phyloP scores from a whole-genome alignment of 2,113 vertebrate species.

The Leptodactylus fuscus region DNA sequence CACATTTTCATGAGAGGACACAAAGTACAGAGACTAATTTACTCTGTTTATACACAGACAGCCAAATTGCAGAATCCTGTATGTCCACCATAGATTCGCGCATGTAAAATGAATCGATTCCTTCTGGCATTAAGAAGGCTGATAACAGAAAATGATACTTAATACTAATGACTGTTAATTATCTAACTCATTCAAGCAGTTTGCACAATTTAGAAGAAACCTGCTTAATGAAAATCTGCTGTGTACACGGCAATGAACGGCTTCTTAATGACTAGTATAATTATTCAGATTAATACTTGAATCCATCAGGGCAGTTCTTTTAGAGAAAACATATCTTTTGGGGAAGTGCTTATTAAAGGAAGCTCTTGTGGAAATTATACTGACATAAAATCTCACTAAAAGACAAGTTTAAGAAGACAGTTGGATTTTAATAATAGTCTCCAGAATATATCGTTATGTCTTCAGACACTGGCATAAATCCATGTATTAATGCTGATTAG shows the following conservation, averaged over 20 bases:
- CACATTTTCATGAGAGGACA: neutral
- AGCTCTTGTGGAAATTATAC: neutral
- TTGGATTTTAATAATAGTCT: neutral
- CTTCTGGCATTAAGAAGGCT: neutral
- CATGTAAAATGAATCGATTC: slow-evolving; percentile 4
- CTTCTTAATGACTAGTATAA: slow-evolving; percentile 19
- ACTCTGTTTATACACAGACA: neutral
- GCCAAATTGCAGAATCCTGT: neutral
- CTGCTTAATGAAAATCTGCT: slow-evolving; percentile 21
- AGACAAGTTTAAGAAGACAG: neutral
- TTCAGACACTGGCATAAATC: neutral
- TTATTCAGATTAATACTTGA: neutral
- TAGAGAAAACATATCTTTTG: neutral
- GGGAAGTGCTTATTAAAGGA: neutral
- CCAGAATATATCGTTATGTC: neutral
- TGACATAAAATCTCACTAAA: neutral
- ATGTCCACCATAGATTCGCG: neutral
- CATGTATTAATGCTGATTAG: neutral
- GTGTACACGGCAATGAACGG: neutral
- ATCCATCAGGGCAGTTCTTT: slow-evolving; percentile 2
- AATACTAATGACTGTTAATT: slow-evolving; percentile 43
- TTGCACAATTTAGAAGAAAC: slow-evolving; percentile 4
- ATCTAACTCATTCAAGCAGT: slow-evolving; percentile 3
- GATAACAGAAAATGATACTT: slow-evolving; percentile 17
- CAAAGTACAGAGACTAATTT: slow-evolving; percentile 7